Percentiles rank a stretch among this genome's conserved stretches.
These are phyloP conservation scores for Omphaloscelis lunosa DNA, from an alignment of 2,888 invertebrate species.

Conservation along the genomic window DNA sequence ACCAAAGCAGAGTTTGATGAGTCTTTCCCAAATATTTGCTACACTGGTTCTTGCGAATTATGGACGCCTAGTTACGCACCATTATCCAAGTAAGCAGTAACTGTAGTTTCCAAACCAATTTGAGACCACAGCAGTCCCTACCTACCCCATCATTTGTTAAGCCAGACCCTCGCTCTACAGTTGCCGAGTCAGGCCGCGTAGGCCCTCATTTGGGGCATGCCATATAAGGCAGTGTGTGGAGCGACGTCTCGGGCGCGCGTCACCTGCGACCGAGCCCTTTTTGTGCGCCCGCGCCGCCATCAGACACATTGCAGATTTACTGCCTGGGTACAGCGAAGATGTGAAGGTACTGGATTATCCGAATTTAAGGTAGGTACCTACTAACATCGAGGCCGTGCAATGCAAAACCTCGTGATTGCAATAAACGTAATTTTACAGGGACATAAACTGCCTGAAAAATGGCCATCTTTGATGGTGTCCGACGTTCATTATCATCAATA, in stretches of 20 bases:
- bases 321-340: slow-evolving; percentile 36
- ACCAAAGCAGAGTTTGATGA: not conserved
- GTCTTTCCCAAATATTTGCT: not conserved
- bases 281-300: slow-evolving; percentile 59
- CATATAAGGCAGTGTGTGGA: slow-evolving; percentile 61
- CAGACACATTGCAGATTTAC: slow-evolving; percentile 66
- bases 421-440: too few relatives aligned
- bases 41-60: too few relatives aligned
- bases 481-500: too few relatives aligned
- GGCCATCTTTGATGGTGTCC: too few relatives aligned
- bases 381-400: too few relatives aligned
- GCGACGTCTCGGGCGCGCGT: slow-evolving; percentile 61
- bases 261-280: slow-evolving; percentile 66
- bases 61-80: too few relatives aligned
- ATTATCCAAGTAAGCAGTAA: not conserved
- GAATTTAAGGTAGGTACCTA: too few relatives aligned
- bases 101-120: not conserved
- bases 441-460: too few relatives aligned
- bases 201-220: slow-evolving; percentile 62
- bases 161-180: slow-evolving; percentile 2
- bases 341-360: slow-evolving; percentile 35
- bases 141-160: slow-evolving; percentile 1
- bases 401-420: too few relatives aligned
- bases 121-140: not conserved
- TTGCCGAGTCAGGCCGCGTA: slow-evolving; percentile 44